Conservation (phyloP, 1,140 invertebrate species). For the Scaptomyza pallida region DNA sequence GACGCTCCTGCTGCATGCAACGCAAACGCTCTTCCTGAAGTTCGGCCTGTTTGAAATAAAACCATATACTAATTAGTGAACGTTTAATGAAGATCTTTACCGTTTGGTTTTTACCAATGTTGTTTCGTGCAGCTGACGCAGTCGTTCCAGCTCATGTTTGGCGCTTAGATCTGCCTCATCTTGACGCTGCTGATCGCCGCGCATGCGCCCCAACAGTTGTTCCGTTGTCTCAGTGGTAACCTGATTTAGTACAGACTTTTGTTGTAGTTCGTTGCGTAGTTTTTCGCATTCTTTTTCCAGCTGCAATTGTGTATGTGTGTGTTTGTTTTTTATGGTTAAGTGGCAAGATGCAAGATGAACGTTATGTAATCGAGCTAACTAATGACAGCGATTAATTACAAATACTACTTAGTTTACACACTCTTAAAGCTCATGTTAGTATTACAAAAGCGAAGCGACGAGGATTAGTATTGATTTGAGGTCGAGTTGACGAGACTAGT, state of each 20-base stretch:
- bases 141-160: slow-evolving; percentile 62
- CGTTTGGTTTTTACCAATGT: slow-evolving; percentile 52
- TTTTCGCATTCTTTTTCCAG: slow-evolving; percentile 57
- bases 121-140: slow-evolving; percentile 52
- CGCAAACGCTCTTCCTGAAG: slow-evolving; percentile 61
- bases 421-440: slow-evolving; percentile 14
- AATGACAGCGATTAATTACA: slow-evolving; percentile 6
- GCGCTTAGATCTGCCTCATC: slow-evolving; percentile 51
- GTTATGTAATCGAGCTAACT: neutral
- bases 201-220: slow-evolving; percentile 60
- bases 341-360: neutral
- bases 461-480: neutral
- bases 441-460: slow-evolving; percentile 1
- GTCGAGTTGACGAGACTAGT: neutral
- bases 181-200: slow-evolving; percentile 67
- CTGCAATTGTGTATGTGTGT: slow-evolving; percentile 24
- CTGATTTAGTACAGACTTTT: slow-evolving; percentile 46
- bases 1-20: slow-evolving; percentile 52
- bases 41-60: slow-evolving; percentile 40
- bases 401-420: neutral
- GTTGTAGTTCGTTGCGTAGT: slow-evolving; percentile 57
- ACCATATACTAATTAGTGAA: neutral
- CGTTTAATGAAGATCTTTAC: neutral
- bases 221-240: slow-evolving; percentile 66
- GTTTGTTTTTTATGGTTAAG: neutral